phyloP scores from a whole-genome alignment of 2,113 vertebrate species.

The Cebus imitator region DNA sequence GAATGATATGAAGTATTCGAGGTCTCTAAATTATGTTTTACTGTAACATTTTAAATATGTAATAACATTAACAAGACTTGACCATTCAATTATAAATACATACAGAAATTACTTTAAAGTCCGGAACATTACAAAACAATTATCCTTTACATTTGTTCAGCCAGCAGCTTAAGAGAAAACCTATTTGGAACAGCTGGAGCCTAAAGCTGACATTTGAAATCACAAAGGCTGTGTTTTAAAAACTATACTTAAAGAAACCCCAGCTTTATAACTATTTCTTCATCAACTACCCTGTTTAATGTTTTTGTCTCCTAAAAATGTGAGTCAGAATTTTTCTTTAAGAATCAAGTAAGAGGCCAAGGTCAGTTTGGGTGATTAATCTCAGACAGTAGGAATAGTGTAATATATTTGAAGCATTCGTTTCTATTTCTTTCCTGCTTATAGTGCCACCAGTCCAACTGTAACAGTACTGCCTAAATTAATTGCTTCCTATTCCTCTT shows the following conservation, averaged over 20 bases:
- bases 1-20: constrained; percentile 42
- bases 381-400: not conserved
- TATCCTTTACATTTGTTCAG: constrained; percentile 71
- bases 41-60: constrained; percentile 10
- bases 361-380: not conserved
- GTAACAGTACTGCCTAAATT: not conserved
- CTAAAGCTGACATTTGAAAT: constrained; percentile 74
- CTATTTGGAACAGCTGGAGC: constrained; percentile 75
- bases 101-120: constrained; percentile 55
- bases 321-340: constrained; percentile 56
- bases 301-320: constrained; percentile 66
- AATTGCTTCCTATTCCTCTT: not conserved
- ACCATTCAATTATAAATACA: constrained; percentile 73
- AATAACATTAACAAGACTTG: constrained; percentile 46
- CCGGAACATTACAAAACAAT: constrained; percentile 74
- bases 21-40: constrained; percentile 56
- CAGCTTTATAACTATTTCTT: constrained; percentile 43
- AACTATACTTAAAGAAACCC: constrained; percentile 67
- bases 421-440: not conserved
- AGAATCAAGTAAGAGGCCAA: not conserved
- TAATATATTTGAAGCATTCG: not conserved
- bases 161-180: constrained; percentile 75
- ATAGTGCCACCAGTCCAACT: not conserved
- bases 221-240: constrained; percentile 56
- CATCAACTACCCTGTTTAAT: constrained; percentile 52